Conservation (phyloP, 2,113 vertebrate genomes). For the Chaetops frenatus region DNA sequence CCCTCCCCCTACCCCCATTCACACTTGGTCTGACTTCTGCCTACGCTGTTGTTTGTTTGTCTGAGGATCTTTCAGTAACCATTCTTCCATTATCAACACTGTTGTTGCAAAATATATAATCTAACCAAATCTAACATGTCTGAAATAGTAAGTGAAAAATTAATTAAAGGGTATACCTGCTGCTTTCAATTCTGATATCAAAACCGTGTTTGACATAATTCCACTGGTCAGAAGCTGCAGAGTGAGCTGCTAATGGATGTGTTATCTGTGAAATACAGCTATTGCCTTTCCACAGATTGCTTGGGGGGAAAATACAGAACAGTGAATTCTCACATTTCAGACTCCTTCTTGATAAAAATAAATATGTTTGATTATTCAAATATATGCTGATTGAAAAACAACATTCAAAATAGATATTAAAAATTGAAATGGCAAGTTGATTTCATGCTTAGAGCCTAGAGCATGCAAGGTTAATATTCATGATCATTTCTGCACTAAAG, state of each 20-base stretch:
- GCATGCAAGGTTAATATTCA: neutral
- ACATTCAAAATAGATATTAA: neutral
- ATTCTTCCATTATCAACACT: neutral
- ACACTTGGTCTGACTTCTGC: neutral
- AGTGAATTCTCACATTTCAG: conserved; percentile 7
- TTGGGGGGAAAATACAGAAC: neutral
- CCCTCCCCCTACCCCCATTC: accelerated
- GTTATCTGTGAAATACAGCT: conserved; percentile 32
- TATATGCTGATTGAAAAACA: conserved; percentile 11
- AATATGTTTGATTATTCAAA: conserved; percentile 30
- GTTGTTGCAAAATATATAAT: neutral
- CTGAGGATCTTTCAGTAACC: neutral
- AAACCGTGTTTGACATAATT: neutral
- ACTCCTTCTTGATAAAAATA: conserved; percentile 18
- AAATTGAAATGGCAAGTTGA: neutral
- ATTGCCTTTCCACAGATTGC: neutral
- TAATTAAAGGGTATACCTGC: conserved; percentile 7
- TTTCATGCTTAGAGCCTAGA: neutral
- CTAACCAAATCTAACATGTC: neutral
- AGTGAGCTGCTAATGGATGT: neutral
- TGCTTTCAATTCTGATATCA: conserved; percentile 9
- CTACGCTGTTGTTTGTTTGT: neutral
- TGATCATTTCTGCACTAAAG: neutral
- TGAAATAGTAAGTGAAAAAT: conserved; percentile 7
- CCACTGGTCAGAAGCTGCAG: neutral